Percentiles rank a stretch among this genome's conserved stretches.
These are phyloP conservation scores for Coelogynopora nodosa DNA, from an alignment of 2,888 invertebrate genomes.

Conservation along the genomic window DNA sequence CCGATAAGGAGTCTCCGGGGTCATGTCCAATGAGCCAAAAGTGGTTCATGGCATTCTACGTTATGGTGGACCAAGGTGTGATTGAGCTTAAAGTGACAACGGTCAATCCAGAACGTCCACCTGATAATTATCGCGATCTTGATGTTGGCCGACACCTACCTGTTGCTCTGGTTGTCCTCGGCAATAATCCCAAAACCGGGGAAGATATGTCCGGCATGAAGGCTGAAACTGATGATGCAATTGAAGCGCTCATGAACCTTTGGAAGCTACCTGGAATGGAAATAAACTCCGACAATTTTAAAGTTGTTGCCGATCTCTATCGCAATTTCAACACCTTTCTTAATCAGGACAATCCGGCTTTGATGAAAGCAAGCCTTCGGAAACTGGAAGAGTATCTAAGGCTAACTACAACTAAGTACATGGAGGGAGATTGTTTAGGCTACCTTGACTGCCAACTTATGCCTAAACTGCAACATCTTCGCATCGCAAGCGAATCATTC, in stretches of 20 bases:
- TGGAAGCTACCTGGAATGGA: slow-evolving; percentile 55
- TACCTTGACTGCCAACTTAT: slow-evolving; percentile 98
- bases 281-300: slow-evolving; percentile 54
- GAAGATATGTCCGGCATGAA: slow-evolving; percentile 54
- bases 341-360: slow-evolving; percentile 64
- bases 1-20: slow-evolving; percentile 81
- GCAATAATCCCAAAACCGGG: slow-evolving; percentile 49
- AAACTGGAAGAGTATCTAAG: slow-evolving; percentile 64
- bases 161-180: slow-evolving; percentile 43
- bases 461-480: slow-evolving; percentile 95
- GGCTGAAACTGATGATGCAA: slow-evolving; percentile 57
- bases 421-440: slow-evolving; percentile 93
- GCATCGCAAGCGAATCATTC: slow-evolving; percentile 76
- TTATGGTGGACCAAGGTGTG: slow-evolving; percentile 52
- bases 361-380: slow-evolving; percentile 53
- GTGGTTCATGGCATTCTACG: slow-evolving; percentile 81
- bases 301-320: slow-evolving; percentile 88
- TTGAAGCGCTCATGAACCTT: slow-evolving; percentile 58
- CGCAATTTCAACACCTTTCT: slow-evolving; percentile 64
- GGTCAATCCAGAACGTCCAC: slow-evolving; percentile 52
- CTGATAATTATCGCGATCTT: slow-evolving; percentile 45
- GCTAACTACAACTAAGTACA: slow-evolving; percentile 68
- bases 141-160: slow-evolving; percentile 49
- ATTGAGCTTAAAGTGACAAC: slow-evolving; percentile 53
- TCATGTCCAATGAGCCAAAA: slow-evolving; percentile 98